phyloP scores from a whole-genome alignment of 1,140 invertebrate genomes.

The Eupristina koningsbergeri region DNA sequence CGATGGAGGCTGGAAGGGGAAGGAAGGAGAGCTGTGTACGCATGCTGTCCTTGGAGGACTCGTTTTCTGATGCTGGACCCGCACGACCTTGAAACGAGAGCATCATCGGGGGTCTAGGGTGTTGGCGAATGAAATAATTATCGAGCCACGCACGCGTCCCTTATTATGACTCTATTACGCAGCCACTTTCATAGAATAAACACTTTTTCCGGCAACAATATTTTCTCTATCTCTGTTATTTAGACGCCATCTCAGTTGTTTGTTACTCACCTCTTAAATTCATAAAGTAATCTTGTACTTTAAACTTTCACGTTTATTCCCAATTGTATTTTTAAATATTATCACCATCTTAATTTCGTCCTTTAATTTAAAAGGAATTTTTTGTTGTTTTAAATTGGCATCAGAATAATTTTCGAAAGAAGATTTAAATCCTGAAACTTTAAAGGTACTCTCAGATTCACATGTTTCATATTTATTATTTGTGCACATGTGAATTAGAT shows the following conservation, averaged over 20 bases:
- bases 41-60: slow-evolving; percentile 47
- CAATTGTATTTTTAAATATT: too few species aligned
- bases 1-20: too few species aligned
- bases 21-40: slow-evolving; percentile 13
- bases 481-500: background rate
- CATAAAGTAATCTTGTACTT: background rate
- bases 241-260: background rate
- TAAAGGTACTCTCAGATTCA: background rate
- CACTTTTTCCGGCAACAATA: background rate
- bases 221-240: background rate
- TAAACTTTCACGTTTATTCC: too few species aligned
- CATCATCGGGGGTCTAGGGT: slow-evolving; percentile 24
- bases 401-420: background rate
- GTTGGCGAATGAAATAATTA: slow-evolving; percentile 49
- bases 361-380: too few species aligned
- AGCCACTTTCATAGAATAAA: background rate
- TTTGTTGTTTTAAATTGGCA: background rate
- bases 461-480: background rate
- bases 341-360: too few species aligned
- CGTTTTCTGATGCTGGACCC: slow-evolving; percentile 39
- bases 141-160: slow-evolving; percentile 40
- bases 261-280: background rate
- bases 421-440: background rate
- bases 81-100: slow-evolving; percentile 41
- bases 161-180: slow-evolving; percentile 49